These are phyloP conservation scores for Vidua chalybeata DNA, from an alignment of 2,113 vertebrate species.

Conservation along the genomic window DNA sequence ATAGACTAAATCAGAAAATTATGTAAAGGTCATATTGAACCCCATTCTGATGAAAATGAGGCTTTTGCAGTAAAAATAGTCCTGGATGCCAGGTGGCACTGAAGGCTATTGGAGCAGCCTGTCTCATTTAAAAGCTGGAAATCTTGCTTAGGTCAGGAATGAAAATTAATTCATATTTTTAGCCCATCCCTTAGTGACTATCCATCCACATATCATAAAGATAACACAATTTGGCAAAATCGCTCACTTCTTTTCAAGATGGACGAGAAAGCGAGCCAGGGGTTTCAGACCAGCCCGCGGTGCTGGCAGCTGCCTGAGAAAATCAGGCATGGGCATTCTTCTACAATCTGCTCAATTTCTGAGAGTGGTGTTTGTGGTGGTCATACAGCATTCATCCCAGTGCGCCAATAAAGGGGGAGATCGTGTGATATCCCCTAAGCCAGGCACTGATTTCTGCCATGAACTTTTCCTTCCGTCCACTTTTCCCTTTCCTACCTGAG, in stretches of 20 bases:
- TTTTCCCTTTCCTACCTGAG: background rate
- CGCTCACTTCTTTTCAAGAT: background rate
- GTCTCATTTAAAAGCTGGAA: background rate
- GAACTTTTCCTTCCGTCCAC: background rate
- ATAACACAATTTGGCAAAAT: background rate
- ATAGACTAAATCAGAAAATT: slow-evolving; percentile 25
- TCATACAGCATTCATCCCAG: background rate
- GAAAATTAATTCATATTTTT: slow-evolving; percentile 30
- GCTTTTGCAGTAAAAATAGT: slow-evolving; percentile 14
- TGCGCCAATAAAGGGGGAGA: background rate
- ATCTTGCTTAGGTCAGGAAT: slow-evolving; percentile 15
- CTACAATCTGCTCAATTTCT: background rate
- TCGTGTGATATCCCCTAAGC: accelerated
- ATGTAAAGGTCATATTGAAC: slow-evolving; percentile 12
- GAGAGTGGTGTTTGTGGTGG: background rate
- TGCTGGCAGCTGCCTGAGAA: background rate
- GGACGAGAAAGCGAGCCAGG: background rate
- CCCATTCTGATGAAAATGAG: slow-evolving; percentile 17
- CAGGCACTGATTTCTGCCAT: background rate
- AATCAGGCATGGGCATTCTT: background rate
- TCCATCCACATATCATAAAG: background rate
- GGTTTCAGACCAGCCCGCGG: background rate
- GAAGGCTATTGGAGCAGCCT: background rate
- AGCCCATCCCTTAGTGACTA: background rate
- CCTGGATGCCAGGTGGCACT: slow-evolving; percentile 12